Evolutionary conservation across 23 tunicate species (phyloP).

Genomic region (Styela plicata): DNA sequence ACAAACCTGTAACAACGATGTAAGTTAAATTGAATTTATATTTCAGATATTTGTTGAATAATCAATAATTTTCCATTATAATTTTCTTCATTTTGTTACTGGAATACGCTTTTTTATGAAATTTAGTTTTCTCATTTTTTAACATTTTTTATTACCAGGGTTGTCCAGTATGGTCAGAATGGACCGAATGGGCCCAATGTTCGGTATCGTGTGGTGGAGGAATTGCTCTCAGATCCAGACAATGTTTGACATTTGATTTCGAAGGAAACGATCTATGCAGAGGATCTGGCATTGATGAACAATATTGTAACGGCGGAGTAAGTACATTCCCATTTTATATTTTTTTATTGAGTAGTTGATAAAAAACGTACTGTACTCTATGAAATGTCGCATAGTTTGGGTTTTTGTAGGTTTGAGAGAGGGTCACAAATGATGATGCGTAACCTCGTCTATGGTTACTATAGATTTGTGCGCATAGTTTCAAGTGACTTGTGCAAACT

Average conservation of each 20-base stretch:
- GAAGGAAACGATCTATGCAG: constrained; percentile 32
- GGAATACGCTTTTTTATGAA: no score
- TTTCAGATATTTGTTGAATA: no score
- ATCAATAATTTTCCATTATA: no score
- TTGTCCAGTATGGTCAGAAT: constrained; percentile 26
- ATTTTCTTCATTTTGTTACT: no score
- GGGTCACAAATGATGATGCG: no score
- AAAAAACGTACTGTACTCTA: no score
- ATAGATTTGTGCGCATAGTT: no score
- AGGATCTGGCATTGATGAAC: constrained; percentile 43
- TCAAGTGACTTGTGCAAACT: no score
- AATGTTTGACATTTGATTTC: constrained; percentile 2
- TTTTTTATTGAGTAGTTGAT: background rate
- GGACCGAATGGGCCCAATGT: constrained; percentile 40
- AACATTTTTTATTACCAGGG: constrained; percentile 17
- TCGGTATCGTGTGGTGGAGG: constrained; percentile 64
- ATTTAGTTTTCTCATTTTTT: no score
- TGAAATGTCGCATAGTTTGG: no score
- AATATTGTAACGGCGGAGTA: constrained; percentile 58
- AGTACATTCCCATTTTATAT: background rate
- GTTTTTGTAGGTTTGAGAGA: no score
- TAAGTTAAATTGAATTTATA: constrained; percentile 12
- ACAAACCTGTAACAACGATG: constrained; percentile 21
- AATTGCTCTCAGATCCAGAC: background rate
- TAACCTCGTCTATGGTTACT: no score